phyloP scores from a whole-genome alignment of 37 sponge, comb jelly and placozoan species.

The Geodia barretti region DNA sequence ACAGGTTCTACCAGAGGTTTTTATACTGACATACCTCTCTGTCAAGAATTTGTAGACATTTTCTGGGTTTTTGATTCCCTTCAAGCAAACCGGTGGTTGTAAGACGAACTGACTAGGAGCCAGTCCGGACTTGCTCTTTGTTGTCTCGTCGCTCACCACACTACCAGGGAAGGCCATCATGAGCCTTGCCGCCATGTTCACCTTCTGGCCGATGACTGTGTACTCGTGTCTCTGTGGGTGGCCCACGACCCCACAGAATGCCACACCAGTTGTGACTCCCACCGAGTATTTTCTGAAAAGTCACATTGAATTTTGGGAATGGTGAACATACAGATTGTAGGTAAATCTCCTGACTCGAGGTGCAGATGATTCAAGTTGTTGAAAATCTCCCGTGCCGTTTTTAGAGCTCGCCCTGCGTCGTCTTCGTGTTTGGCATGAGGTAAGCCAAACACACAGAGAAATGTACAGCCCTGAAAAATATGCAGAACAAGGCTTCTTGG shows the following conservation, averaged over 20 bases:
- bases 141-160: conserved; percentile 87
- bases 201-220: conserved; percentile 94
- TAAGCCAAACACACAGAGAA: conserved; percentile 92
- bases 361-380: conserved; percentile 27
- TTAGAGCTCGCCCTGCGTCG: conserved; percentile 73
- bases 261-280: conserved; percentile 90
- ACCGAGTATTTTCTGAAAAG: conserved; percentile 57
- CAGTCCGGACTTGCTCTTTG: conserved; percentile 70
- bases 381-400: conserved; percentile 73
- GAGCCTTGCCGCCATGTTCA: conserved; percentile 94
- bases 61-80: conserved; percentile 79
- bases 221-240: conserved; percentile 94
- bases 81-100: conserved; percentile 67
- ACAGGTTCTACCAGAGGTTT: background rate
- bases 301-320: background rate
- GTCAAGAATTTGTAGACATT: conserved; percentile 59
- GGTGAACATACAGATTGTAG: background rate
- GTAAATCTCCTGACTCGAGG: conserved; percentile 16
- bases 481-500: background rate
- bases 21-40: conserved; percentile 22
- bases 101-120: conserved; percentile 54
- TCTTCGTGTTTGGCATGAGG: conserved; percentile 91
- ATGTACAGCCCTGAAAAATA: conserved; percentile 79
- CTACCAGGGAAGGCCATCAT: conserved; percentile 88
- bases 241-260: conserved; percentile 96